Evolutionary conservation across 2,113 vertebrate species (phyloP).

Genomic region (Pseudonaja textilis): DNA sequence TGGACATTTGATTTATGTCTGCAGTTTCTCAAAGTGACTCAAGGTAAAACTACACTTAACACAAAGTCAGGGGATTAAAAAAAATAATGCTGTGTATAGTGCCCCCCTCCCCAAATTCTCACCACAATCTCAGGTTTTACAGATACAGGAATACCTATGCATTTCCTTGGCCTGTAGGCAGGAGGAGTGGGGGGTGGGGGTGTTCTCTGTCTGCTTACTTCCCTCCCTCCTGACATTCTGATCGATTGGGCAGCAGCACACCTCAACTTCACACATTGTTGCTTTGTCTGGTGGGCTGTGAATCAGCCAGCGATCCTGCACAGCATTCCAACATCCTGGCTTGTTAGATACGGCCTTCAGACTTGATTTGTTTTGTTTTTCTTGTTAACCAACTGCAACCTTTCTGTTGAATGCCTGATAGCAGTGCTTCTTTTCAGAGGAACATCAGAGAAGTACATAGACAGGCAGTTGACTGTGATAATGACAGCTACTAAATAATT

Average conservation of each 20-base stretch:
- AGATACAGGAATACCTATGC: neutral
- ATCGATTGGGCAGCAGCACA: neutral
- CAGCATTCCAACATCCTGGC: neutral
- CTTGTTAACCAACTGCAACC: neutral
- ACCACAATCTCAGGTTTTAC: neutral
- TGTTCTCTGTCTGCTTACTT: neutral
- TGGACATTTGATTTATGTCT: neutral
- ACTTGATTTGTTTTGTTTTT: neutral
- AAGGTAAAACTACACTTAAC: no score
- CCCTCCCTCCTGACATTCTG: neutral
- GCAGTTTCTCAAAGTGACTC: neutral
- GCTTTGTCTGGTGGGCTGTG: neutral
- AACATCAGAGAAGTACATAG: neutral
- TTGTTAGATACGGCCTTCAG: neutral
- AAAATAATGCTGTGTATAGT: neutral
- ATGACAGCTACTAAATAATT: constrained; percentile 40
- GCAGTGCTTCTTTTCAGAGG: constrained; percentile 2
- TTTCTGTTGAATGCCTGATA: neutral
- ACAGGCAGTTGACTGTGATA: constrained; percentile 9
- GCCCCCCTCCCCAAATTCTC: neutral
- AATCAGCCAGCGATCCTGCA: neutral
- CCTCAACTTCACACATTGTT: neutral
- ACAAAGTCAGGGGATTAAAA: neutral
- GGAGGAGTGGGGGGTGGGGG: no score
- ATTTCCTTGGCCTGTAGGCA: neutral